These are phyloP conservation scores for Papilio aristodemus DNA, from an alignment of 1,140 invertebrate species.

Conservation along the genomic window DNA sequence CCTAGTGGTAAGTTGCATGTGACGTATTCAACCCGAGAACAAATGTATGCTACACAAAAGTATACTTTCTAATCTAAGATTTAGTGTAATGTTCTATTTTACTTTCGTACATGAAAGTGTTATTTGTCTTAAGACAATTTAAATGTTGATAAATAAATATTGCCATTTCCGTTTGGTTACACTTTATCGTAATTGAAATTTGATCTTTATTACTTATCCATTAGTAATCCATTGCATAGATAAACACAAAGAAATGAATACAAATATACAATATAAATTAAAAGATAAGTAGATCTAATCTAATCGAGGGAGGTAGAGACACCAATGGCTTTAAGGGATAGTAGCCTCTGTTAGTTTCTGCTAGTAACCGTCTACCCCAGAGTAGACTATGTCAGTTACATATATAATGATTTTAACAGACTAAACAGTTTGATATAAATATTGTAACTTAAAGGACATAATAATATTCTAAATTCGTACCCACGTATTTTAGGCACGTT, in stretches of 20 bases:
- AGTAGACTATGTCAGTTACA: no score
- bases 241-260: no score
- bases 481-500: conserved; percentile 11
- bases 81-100: conserved; percentile 15
- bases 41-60: conserved; percentile 41
- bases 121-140: conserved; percentile 1
- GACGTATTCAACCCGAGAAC: conserved; percentile 42
- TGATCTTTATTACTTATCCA: no score
- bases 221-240: no score
- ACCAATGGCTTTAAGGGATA: no score
- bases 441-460: conserved; percentile 1
- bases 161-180: background rate
- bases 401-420: no score
- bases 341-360: no score
- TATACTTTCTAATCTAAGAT: conserved; percentile 24
- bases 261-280: no score
- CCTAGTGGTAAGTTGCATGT: conserved; percentile 38
- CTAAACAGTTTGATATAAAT: background rate
- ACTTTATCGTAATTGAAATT: no score
- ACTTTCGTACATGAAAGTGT: conserved; percentile 9
- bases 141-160: background rate
- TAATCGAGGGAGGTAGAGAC: no score
- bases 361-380: no score
- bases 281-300: no score
- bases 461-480: conserved; percentile 15